These are phyloP conservation scores for Cephalopholis sonnerati DNA, from an alignment of 2,113 vertebrate species.

Conservation along the genomic window DNA sequence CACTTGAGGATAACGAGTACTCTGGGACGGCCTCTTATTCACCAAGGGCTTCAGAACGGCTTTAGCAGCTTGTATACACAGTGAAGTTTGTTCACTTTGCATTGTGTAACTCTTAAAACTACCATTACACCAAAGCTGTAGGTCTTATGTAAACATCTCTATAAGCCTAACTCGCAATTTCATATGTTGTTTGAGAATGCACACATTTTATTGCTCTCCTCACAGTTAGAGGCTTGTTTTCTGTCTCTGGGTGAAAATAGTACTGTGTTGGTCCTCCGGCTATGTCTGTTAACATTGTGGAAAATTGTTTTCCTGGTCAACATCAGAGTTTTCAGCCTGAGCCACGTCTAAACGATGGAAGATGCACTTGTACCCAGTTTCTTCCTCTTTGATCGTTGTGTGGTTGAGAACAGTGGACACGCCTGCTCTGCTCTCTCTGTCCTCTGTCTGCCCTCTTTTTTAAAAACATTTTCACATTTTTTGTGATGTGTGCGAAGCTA, in stretches of 20 bases:
- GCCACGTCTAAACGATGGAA: constrained; percentile 10
- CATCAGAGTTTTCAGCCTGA: constrained; percentile 38
- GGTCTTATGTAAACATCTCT: not conserved
- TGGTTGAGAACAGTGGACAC: constrained; percentile 23
- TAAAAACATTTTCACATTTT: not conserved
- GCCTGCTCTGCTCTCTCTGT: constrained; percentile 8
- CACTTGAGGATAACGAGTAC: not conserved
- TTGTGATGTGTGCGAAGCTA: not conserved
- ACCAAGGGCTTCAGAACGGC: not conserved
- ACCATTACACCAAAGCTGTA: not conserved
- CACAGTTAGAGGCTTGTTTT: constrained; percentile 13
- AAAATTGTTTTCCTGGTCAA: constrained; percentile 51
- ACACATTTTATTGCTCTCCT: constrained; percentile 15
- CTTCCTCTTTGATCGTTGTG: constrained; percentile 30
- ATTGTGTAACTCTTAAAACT: not conserved
- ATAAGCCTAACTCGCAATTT: not conserved
- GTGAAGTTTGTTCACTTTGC: not conserved
- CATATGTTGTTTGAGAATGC: constrained; percentile 22
- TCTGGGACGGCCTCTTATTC: not conserved
- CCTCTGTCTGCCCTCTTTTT: constrained; percentile 9
- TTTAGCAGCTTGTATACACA: not conserved
- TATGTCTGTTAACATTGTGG: constrained; percentile 42
- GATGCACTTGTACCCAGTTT: constrained; percentile 14
- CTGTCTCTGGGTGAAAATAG: constrained; percentile 31
- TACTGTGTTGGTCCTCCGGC: constrained; percentile 43